These are phyloP conservation scores for Drosophila bifasciata DNA, from an alignment of 1,140 invertebrate species.

Conservation along the genomic window DNA sequence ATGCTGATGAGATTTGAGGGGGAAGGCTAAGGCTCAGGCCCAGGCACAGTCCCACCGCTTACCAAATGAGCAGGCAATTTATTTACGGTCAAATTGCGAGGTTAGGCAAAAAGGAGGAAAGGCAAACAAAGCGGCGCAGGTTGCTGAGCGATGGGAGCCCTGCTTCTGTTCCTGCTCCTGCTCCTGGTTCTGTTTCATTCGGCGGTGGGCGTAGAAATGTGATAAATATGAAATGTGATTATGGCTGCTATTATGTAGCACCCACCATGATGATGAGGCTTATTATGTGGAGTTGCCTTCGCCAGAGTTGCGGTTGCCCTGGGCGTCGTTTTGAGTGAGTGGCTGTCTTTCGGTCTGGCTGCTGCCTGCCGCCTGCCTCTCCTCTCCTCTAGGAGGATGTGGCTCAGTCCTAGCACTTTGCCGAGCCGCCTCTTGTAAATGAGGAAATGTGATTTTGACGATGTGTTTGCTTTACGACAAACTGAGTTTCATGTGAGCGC, in stretches of 20 bases:
- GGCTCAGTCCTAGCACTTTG: too few species aligned
- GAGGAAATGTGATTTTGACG: slow-evolving; percentile 82
- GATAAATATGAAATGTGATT: slow-evolving; percentile 84
- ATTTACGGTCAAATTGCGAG: slow-evolving; percentile 82
- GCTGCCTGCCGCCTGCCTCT: too few species aligned
- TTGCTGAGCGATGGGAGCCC: slow-evolving; percentile 29
- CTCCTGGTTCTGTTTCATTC: slow-evolving; percentile 12
- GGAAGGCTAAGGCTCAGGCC: too few species aligned
- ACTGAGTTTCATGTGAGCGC: slow-evolving; percentile 32
- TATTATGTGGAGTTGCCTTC: slow-evolving; percentile 73
- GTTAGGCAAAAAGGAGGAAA: slow-evolving; percentile 56
- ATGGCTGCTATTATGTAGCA: slow-evolving; percentile 76
- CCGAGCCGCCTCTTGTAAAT: slow-evolving; percentile 25
- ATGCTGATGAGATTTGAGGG: slow-evolving; percentile 7
- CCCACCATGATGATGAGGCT: slow-evolving; percentile 67
- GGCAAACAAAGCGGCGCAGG: slow-evolving; percentile 67
- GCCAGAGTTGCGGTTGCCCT: slow-evolving; percentile 57
- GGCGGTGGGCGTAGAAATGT: slow-evolving; percentile 82
- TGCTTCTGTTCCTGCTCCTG: background rate
- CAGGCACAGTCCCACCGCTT: slow-evolving; percentile 40
- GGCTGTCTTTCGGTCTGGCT: slow-evolving; percentile 17
- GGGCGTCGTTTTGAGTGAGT: slow-evolving; percentile 78
- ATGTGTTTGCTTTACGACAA: slow-evolving; percentile 76
- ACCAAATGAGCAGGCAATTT: slow-evolving; percentile 81
- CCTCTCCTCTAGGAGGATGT: background rate